These are phyloP conservation scores for Camptogramma bilineatum DNA, from an alignment of 2,888 invertebrate genomes.

Conservation along the genomic window DNA sequence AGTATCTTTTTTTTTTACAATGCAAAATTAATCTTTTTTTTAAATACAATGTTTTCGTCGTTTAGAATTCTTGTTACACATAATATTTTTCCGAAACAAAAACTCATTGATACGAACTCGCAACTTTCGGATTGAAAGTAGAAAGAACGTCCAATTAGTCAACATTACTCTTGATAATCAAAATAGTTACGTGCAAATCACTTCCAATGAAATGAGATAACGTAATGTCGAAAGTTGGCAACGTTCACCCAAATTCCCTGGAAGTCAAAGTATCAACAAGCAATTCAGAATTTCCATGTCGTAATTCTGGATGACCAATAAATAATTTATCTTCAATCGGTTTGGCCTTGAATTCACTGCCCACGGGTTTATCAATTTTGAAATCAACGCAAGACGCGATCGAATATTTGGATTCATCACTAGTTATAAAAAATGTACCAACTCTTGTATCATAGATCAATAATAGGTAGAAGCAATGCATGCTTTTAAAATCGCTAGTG, in stretches of 20 bases:
- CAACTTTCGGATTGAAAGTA: too few relatives aligned
- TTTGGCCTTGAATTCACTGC: conserved; percentile 16
- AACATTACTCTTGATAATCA: too few relatives aligned
- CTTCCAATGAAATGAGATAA: background rate
- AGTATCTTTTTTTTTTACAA: too few relatives aligned
- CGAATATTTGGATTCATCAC: background rate
- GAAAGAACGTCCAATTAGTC: too few relatives aligned
- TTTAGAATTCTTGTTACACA: too few relatives aligned
- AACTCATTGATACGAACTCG: too few relatives aligned
- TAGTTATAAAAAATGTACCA: background rate
- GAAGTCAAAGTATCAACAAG: conserved; percentile 3
- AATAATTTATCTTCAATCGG: conserved; percentile 18
- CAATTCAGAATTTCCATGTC: conserved; percentile 11
- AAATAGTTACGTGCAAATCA: background rate
- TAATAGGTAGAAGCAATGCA: background rate
- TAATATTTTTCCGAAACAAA: too few relatives aligned
- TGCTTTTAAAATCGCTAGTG: background rate
- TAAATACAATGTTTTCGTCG: too few relatives aligned
- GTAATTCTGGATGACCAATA: conserved; percentile 18
- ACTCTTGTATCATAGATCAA: too few relatives aligned
- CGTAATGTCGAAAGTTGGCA: background rate
- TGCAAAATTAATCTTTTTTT: too few relatives aligned
- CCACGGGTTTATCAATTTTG: background rate
- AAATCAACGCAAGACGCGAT: background rate
- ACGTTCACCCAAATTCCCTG: conserved; percentile 2